A percentile compares a stretch with the other conserved stretches of the same genome.
These are phyloP conservation scores for Drosophila anomalipes DNA, from an alignment of 2,888 invertebrate species.

Conservation along the genomic window DNA sequence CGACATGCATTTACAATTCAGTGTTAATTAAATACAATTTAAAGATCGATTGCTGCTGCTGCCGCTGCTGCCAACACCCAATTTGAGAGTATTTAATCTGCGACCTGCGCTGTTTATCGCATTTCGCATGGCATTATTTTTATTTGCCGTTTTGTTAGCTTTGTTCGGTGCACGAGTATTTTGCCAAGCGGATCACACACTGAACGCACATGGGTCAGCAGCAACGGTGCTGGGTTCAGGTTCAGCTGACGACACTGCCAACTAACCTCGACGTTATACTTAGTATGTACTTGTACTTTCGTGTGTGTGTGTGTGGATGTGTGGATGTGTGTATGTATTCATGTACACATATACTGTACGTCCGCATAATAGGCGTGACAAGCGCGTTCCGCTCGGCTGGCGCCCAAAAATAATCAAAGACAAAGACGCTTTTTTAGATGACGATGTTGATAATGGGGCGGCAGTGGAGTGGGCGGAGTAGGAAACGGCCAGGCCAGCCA, in stretches of 20 bases:
- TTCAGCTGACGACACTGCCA: conserved; percentile 65
- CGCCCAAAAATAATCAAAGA: conserved; percentile 80
- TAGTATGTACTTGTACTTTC: neutral
- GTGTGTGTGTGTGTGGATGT: neutral
- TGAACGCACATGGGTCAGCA: conserved; percentile 62
- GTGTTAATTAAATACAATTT: neutral
- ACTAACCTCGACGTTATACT: conserved; percentile 50
- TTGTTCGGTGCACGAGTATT: conserved; percentile 63
- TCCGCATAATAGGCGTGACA: conserved; percentile 80
- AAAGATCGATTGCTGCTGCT: neutral
- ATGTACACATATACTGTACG: conserved; percentile 19
- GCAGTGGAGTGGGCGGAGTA: conserved; percentile 30
- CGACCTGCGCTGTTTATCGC: neutral
- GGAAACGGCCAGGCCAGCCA: conserved; percentile 52
- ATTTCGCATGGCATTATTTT: conserved; percentile 24
- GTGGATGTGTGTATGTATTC: neutral
- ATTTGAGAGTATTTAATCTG: conserved; percentile 26
- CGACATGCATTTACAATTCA: neutral
- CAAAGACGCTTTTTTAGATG: conserved; percentile 72
- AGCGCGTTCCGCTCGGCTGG: conserved; percentile 79
- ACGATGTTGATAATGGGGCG: conserved; percentile 62
- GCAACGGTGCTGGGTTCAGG: conserved; percentile 68
- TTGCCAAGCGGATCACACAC: conserved; percentile 70
- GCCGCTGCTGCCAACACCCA: neutral
- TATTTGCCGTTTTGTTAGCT: conserved; percentile 69